phyloP scores from a whole-genome alignment of 2,888 invertebrate species.

The Poecilus cupreus region DNA sequence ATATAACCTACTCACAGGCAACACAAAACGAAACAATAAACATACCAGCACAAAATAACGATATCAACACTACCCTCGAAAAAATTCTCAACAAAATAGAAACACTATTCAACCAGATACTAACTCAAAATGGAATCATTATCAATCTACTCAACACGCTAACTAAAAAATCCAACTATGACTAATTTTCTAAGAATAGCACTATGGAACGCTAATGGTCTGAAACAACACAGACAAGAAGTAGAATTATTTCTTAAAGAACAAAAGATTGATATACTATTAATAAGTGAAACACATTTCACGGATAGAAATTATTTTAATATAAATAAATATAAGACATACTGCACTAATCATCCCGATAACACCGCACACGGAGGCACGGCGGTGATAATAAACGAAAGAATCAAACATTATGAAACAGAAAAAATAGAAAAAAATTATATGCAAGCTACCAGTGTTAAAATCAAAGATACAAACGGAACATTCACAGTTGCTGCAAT shows the following conservation, averaged over 20 bases:
- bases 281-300: conserved; percentile 60
- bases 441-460: conserved; percentile 51
- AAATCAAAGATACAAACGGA: conserved; percentile 35
- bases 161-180: conserved; percentile 39
- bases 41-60: neutral
- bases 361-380: conserved; percentile 53
- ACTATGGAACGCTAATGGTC: conserved; percentile 60
- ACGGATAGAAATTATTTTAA: conserved; percentile 57
- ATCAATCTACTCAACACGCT: conserved; percentile 57
- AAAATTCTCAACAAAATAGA: conserved; percentile 38
- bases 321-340: conserved; percentile 54
- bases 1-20: no score
- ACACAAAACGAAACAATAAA: neutral
- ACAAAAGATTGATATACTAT: conserved; percentile 59
- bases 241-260: conserved; percentile 54
- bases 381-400: conserved; percentile 54
- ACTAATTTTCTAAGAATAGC: conserved; percentile 50
- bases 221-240: conserved; percentile 58
- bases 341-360: conserved; percentile 58
- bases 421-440: conserved; percentile 23
- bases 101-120: conserved; percentile 35
- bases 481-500: conserved; percentile 41
- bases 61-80: neutral
- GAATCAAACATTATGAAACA: conserved; percentile 50
- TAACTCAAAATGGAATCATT: conserved; percentile 57